These are phyloP conservation scores for Anas bahamensis DNA, from an alignment of 2,797 vertebrate species.

Conservation along the genomic window DNA sequence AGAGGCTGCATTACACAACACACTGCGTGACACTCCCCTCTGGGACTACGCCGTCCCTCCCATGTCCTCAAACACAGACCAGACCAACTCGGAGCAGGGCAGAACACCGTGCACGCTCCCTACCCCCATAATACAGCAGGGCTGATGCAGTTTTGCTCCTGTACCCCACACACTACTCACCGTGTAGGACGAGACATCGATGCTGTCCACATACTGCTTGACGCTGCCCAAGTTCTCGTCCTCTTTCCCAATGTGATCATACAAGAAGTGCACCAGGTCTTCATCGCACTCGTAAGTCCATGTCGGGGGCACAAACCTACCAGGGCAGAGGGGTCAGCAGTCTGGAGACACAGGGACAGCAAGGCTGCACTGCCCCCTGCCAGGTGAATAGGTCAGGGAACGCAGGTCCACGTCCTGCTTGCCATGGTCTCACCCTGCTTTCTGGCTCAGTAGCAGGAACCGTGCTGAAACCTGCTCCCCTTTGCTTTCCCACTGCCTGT, in stretches of 20 bases:
- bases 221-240: constrained; percentile 96
- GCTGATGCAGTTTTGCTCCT: neutral
- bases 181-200: constrained; percentile 94
- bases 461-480: neutral
- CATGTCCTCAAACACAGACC: neutral
- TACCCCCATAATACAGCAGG: fast-evolving
- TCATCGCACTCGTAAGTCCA: constrained; percentile 98
- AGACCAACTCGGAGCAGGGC: neutral
- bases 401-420: neutral
- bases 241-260: constrained; percentile 94
- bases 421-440: neutral
- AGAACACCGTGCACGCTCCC: neutral
- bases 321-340: neutral
- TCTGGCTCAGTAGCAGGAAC: neutral
- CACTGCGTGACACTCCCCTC: neutral
- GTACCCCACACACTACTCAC: constrained; percentile 73
- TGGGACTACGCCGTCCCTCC: neutral
- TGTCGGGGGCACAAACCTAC: constrained; percentile 90
- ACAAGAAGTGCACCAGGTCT: constrained; percentile 96
- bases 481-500: neutral
- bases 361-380: neutral
- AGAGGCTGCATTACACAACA: neutral
- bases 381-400: neutral
- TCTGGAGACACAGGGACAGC: neutral
- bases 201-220: constrained; percentile 97